Conservation (phyloP, 37 sponge, comb jelly and placozoan genomes). For the Diacarnus erythraeanus region DNA sequence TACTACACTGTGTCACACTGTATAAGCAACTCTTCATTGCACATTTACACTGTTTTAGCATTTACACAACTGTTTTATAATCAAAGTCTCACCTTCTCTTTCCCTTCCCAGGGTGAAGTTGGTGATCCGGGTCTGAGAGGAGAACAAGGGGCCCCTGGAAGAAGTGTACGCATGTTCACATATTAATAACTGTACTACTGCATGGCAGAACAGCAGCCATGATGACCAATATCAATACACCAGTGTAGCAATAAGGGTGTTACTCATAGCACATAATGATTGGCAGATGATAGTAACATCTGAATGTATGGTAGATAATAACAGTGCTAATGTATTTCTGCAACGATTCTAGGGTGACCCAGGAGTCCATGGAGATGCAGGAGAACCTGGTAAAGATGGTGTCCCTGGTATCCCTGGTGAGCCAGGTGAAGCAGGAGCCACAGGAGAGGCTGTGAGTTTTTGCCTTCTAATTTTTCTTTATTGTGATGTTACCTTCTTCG, state of each 20-base stretch:
- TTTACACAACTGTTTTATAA: not conserved
- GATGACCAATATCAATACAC: too few species aligned
- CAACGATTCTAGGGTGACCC: slow-evolving; percentile 65
- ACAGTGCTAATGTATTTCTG: not conserved
- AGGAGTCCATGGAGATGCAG: slow-evolving; percentile 45
- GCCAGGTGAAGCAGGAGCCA: slow-evolving; percentile 44
- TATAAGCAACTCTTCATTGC: too few species aligned
- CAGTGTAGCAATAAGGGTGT: too few species aligned
- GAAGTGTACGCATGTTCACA: slow-evolving; percentile 9
- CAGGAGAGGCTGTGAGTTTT: slow-evolving; percentile 37
- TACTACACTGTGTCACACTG: too few species aligned
- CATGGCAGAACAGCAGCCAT: not conserved
- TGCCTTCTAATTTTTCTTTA: too few species aligned
- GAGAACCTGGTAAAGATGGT: slow-evolving; percentile 42
- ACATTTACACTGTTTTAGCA: not conserved
- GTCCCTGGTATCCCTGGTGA: slow-evolving; percentile 42
- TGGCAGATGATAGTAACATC: too few species aligned
- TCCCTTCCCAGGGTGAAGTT: slow-evolving; percentile 43
- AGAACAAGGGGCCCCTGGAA: slow-evolving; percentile 52
- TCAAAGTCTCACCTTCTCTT: not conserved
- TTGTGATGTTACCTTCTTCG: not conserved
- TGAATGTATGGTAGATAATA: too few species aligned
- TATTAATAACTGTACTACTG: not conserved
- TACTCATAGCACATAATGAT: too few species aligned
- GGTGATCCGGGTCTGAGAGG: slow-evolving; percentile 53